Evolutionary conservation across 1,140 invertebrate genomes (phyloP).

Genomic region (Apis cerana): DNA sequence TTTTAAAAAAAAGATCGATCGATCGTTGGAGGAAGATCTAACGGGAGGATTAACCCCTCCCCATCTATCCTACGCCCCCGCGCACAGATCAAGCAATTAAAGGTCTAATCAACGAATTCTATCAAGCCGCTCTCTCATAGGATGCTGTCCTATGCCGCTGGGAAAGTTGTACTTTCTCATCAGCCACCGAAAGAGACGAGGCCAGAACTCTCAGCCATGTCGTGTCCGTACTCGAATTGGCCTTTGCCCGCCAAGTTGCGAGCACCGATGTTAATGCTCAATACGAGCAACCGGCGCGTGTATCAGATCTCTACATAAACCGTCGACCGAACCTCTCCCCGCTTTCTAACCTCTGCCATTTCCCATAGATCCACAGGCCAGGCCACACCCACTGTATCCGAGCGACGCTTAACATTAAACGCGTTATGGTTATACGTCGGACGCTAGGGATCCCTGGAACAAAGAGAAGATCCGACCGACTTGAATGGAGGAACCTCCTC

Average conservation of each 20-base stretch:
- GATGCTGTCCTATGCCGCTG: background rate
- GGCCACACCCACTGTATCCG: conserved; percentile 68
- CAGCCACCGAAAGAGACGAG: conserved; percentile 15
- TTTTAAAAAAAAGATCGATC: no score
- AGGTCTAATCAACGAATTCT: background rate
- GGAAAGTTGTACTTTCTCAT: conserved; percentile 37
- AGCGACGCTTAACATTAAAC: conserved; percentile 57
- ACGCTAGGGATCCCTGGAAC: conserved; percentile 26
- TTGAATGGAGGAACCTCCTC: background rate
- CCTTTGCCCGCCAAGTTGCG: conserved; percentile 50
- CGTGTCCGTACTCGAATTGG: conserved; percentile 41
- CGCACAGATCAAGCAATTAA: background rate
- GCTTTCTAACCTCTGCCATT: conserved; percentile 71
- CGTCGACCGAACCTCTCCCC: conserved; percentile 33
- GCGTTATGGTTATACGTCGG: conserved; percentile 27
- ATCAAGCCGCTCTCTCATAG: background rate
- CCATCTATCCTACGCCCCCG: background rate
- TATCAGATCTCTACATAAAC: conserved; percentile 40
- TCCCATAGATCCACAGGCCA: conserved; percentile 64
- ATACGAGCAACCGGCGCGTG: conserved; percentile 37
- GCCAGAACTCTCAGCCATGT: conserved; percentile 9
- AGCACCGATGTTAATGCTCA: conserved; percentile 33
- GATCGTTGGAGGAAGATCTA: no score
- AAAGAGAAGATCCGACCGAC: conserved; percentile 47
- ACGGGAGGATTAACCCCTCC: no score